Evolutionary conservation across 2,113 vertebrate species (phyloP), one percentile per base, ranked within the genome.

Genomic region (Pteruthius melanotis): DNA sequence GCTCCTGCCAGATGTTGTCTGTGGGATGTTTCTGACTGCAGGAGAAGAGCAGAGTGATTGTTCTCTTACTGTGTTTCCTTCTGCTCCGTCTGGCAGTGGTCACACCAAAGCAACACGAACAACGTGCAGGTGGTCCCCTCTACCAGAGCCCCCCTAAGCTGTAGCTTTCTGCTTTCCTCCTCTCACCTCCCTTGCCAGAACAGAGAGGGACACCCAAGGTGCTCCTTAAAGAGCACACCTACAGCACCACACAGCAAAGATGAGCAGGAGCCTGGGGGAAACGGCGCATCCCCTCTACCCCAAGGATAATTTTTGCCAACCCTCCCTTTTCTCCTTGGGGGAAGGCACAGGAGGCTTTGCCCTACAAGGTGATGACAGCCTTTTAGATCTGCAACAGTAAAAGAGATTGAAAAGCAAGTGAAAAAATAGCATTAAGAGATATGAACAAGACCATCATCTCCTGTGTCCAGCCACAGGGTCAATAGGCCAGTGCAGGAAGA

Each of bases 191-290:
- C 27, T 57, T 54, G 10, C 22, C 40, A 22, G 57, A 28, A 11
- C 61, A 49, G 23, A 45, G 6, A 9, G 12, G 57, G 26, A 54
- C 24, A 49, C 23, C 21, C 33, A 31, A 19, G n/a, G n/a, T 35
- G 19, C 24, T 76, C 45, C 54, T 50, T 7, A 1, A 56, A 39
- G 33, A 27, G 10, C 2, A 3, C 6, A 10, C 31, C 37, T 35
- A 28, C 28, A 50, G 15, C 3, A 5, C 33, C 5, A 3, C 1
- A 2, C 16, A 47, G 31, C 5, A 5, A 69, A 72, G 31, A 21
- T 0, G 1, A 44, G 11, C 6, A 2, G 33, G 15, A 30, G 9
- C 17, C 16, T 0, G 0, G 15, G 35, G 1, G 1, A 40, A 81
- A 27, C 45, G 65, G 40, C 30, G 45, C 30, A 31, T 16, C 19